Percentiles rank a stretch among this genome's conserved stretches.
phyloP scores from a whole-genome alignment of 1,140 invertebrate genomes.

The Ericerus pela region DNA sequence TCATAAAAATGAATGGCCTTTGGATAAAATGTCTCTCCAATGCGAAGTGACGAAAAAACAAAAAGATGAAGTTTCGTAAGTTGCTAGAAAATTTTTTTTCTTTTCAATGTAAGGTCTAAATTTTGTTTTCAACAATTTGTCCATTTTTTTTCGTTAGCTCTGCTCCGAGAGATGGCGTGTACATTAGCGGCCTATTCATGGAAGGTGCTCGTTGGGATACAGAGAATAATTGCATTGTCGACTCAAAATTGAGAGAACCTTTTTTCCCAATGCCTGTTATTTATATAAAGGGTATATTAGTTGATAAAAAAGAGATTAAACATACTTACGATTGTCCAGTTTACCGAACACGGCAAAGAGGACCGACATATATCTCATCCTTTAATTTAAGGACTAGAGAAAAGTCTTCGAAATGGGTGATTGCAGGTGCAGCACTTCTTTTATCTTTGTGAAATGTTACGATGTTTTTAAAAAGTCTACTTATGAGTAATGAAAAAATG shows the following conservation, averaged over 20 bases:
- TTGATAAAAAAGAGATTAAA: slow-evolving; percentile 73
- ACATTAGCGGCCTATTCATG: slow-evolving; percentile 79
- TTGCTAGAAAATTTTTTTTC: not conserved
- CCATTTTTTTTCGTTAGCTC: slow-evolving; percentile 33
- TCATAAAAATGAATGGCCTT: slow-evolving; percentile 84
- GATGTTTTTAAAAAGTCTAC: not conserved
- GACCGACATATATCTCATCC: slow-evolving; percentile 88
- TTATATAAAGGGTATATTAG: slow-evolving; percentile 49
- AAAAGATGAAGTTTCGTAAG: slow-evolving; percentile 65
- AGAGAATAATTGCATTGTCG: slow-evolving; percentile 53
- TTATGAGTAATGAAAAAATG: no score
- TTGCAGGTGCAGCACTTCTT: slow-evolving; percentile 80
- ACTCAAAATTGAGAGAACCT: slow-evolving; percentile 76
- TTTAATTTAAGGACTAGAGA: slow-evolving; percentile 86
- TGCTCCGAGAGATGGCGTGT: slow-evolving; percentile 78
- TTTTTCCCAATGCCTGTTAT: slow-evolving; percentile 84
- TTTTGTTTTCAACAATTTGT: not conserved
- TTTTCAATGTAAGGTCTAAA: not conserved
- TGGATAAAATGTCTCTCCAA: slow-evolving; percentile 88
- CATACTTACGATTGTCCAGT: slow-evolving; percentile 87
- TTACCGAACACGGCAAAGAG: slow-evolving; percentile 75
- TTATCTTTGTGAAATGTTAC: slow-evolving; percentile 32
- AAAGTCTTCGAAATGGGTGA: slow-evolving; percentile 75
- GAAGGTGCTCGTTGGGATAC: slow-evolving; percentile 88
- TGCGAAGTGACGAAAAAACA: slow-evolving; percentile 87